Conservation (phyloP, 2,113 vertebrate genomes). For the Azemiops feae region DNA sequence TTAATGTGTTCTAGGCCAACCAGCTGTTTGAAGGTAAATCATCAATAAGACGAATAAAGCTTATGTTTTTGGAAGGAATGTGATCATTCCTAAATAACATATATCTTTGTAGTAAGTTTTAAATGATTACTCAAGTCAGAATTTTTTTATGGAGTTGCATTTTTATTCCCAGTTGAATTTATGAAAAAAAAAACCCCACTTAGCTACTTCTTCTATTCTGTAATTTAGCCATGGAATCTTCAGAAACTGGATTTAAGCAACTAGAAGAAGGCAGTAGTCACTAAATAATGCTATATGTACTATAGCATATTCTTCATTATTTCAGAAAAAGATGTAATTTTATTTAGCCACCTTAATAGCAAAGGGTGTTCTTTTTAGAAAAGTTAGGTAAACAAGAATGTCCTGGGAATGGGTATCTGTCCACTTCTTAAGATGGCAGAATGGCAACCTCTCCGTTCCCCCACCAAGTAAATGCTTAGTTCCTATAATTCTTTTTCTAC, state of each 20-base stretch:
- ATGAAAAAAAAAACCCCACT: neutral
- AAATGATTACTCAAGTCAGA: neutral
- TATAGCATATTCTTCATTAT: neutral
- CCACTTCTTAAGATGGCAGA: neutral
- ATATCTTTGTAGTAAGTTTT: neutral
- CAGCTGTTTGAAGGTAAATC: neutral
- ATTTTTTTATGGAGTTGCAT: neutral
- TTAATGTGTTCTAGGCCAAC: neutral
- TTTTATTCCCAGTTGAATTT: neutral
- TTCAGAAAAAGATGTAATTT: neutral
- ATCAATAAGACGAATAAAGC: neutral
- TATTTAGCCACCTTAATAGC: neutral
- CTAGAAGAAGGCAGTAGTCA: neutral
- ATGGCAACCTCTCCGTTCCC: neutral
- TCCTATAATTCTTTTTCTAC: neutral
- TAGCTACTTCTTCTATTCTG: too few species aligned
- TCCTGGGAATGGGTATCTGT: neutral
- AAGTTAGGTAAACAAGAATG: neutral
- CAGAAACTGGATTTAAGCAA: neutral
- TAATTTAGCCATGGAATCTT: neutral
- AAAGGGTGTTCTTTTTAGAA: neutral
- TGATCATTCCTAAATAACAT: neutral
- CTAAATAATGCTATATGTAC: neutral
- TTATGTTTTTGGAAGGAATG: neutral
- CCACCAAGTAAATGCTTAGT: neutral